Evolutionary conservation across 2,113 vertebrate genomes (phyloP).

Genomic region (Lepus europaeus): DNA sequence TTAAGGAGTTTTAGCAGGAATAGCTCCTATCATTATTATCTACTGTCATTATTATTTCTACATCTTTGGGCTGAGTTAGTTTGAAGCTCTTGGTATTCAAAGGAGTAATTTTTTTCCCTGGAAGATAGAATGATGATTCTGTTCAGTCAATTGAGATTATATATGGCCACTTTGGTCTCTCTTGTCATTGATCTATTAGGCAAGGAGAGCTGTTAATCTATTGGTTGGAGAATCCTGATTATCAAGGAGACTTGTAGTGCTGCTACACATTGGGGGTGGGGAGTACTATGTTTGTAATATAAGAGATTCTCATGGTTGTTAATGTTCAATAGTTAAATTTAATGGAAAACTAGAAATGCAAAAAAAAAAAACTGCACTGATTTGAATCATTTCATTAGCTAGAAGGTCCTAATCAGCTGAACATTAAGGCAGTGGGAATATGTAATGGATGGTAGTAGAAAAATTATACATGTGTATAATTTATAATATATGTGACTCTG

Average conservation of each 20-base stretch:
- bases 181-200: background rate
- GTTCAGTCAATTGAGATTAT: background rate
- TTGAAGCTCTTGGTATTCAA: background rate
- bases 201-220: background rate
- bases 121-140: background rate
- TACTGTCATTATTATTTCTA: background rate
- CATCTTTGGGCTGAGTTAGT: background rate
- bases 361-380: background rate
- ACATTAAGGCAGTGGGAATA: background rate
- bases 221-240: background rate
- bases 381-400: background rate
- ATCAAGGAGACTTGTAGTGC: background rate
- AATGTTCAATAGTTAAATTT: background rate
- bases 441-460: background rate
- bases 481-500: background rate
- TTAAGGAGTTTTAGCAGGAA: background rate
- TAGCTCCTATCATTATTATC: background rate
- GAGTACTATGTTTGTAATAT: background rate
- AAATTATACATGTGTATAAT: background rate
- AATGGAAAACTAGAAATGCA: background rate
- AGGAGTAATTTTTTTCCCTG: background rate
- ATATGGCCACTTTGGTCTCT: background rate
- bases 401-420: background rate
- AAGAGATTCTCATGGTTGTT: background rate
- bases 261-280: background rate